phyloP scores from a whole-genome alignment of 2,113 vertebrate species.

The Vicugna pacos region DNA sequence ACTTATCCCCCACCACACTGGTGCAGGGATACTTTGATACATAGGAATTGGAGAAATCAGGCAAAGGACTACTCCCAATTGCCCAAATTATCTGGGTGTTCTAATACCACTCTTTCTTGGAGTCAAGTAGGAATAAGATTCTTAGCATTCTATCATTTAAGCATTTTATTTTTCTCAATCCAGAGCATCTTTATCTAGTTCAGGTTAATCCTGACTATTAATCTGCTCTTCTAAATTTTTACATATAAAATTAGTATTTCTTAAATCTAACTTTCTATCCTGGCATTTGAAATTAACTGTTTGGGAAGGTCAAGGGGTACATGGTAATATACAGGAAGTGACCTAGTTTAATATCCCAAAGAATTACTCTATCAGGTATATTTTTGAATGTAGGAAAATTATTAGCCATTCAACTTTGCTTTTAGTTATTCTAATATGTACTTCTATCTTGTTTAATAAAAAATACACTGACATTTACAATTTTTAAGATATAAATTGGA shows the following conservation, averaged over 20 bases:
- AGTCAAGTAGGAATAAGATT: not conserved
- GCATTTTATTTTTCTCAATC: constrained; percentile 7
- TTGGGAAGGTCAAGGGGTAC: not conserved
- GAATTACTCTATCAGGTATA: not conserved
- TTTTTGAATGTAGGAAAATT: not conserved
- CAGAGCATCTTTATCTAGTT: not conserved
- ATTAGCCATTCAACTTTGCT: not conserved
- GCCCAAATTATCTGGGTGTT: not conserved
- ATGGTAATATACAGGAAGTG: not conserved
- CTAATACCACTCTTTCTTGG: not conserved
- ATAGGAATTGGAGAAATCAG: no score
- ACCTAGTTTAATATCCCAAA: not conserved
- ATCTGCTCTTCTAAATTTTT: not conserved
- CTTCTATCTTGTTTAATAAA: not conserved
- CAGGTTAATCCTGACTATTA: not conserved
- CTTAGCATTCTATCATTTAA: not conserved
- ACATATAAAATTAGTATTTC: not conserved
- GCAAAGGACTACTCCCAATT: not conserved
- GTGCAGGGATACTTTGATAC: not conserved
- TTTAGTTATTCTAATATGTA: not conserved
- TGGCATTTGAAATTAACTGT: not conserved
- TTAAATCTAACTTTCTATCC: not conserved
- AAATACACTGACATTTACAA: not conserved
- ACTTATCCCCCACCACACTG: not conserved
- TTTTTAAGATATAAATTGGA: not conserved